Conservation (phyloP, 1,140 invertebrate species). For the Drosophila tsacasi region DNA sequence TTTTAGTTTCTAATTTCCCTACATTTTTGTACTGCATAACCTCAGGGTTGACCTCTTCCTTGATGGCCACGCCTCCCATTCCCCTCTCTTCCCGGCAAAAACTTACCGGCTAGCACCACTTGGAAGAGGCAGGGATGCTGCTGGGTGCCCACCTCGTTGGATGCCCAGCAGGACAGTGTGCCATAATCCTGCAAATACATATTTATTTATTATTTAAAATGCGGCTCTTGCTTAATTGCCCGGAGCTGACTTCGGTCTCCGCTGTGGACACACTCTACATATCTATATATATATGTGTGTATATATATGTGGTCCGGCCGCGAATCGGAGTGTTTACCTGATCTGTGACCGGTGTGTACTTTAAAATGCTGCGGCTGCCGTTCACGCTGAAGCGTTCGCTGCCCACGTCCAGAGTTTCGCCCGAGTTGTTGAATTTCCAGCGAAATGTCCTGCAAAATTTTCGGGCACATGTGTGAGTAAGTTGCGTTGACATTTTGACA, state of each 20-base stretch:
- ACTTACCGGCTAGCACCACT: conserved; percentile 90
- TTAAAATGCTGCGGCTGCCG: conserved; percentile 89
- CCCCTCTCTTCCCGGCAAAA: too few species aligned
- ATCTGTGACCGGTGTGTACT: conserved; percentile 90
- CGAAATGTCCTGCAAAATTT: conserved; percentile 88
- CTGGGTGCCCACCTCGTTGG: conserved; percentile 91
- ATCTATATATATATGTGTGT: conserved; percentile 1
- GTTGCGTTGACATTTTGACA: conserved; percentile 80
- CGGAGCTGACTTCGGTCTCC: conserved; percentile 35
- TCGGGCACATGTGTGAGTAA: conserved; percentile 51
- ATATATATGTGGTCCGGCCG: conserved; percentile 8
- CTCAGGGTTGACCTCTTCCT: background rate
- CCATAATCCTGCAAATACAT: conserved; percentile 88
- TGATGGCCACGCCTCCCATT: too few species aligned
- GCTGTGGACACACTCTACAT: conserved; percentile 21
- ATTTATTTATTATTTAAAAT: conserved; percentile 63
- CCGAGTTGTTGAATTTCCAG: conserved; percentile 96
- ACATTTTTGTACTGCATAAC: background rate
- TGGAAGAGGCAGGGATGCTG: conserved; percentile 92
- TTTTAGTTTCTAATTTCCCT: background rate
- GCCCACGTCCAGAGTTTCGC: conserved; percentile 92
- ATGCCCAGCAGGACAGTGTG: conserved; percentile 91
- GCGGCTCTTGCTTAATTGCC: conserved; percentile 65
- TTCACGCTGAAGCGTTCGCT: conserved; percentile 90
- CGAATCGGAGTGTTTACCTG: conserved; percentile 78